phyloP scores from a whole-genome alignment of 2,797 vertebrate genomes.

The Cottoperca gobio region DNA sequence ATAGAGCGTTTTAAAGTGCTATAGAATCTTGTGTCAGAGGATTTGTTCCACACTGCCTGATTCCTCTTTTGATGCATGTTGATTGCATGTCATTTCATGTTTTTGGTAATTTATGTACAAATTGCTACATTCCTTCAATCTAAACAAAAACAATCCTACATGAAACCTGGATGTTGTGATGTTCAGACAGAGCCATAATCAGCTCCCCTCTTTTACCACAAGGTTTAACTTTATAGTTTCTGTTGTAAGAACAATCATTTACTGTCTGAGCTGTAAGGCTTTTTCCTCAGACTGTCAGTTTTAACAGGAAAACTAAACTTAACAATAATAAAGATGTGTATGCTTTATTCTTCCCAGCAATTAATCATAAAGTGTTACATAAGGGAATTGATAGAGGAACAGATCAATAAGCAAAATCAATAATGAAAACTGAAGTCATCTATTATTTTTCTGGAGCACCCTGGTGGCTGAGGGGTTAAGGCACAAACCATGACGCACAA shows the following conservation, averaged over 20 bases:
- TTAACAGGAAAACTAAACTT: neutral
- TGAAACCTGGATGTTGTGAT: neutral
- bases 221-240: neutral
- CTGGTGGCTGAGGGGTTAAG: too few species aligned
- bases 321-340: neutral
- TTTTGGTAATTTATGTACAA: neutral
- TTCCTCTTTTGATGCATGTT: neutral
- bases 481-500: neutral
- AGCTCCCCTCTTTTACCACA: neutral
- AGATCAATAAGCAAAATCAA: neutral
- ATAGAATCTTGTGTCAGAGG: neutral
- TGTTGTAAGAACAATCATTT: neutral
- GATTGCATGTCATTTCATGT: neutral
- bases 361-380: neutral
- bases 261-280: neutral
- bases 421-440: neutral
- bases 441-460: too few species aligned
- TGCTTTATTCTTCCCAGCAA: neutral
- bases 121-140: neutral
- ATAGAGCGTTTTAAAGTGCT: conserved; percentile 4
- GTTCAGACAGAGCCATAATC: neutral
- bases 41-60: neutral
- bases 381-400: neutral
- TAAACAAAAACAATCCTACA: neutral
- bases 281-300: neutral